These are phyloP conservation scores for Sphaeramia orbicularis DNA, from an alignment of 2,797 vertebrate genomes.

Conservation along the genomic window DNA sequence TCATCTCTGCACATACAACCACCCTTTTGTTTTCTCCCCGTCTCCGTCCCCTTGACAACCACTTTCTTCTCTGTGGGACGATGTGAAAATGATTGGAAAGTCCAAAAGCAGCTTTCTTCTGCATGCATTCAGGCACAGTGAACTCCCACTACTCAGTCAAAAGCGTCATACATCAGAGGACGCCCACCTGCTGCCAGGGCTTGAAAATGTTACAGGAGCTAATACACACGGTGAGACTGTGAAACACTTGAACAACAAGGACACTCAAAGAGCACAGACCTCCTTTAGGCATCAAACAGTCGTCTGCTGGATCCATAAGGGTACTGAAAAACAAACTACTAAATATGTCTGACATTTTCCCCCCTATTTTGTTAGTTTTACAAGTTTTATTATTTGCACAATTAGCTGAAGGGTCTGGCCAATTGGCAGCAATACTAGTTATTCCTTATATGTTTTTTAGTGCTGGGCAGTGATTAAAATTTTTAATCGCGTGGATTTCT, in stretches of 20 bases:
- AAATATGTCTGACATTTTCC: too few relatives aligned
- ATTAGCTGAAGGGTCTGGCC: too few relatives aligned
- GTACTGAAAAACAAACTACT: too few relatives aligned
- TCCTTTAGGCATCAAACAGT: too few relatives aligned
- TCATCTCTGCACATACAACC: conserved; percentile 9
- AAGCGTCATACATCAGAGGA: conserved; percentile 25
- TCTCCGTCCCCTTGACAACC: conserved; percentile 56
- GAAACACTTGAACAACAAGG: background rate
- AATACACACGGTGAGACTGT: conserved; percentile 3
- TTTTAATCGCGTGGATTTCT: too few relatives aligned
- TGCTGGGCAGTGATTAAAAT: too few relatives aligned
- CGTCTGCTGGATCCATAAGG: too few relatives aligned
- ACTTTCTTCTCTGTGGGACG: conserved; percentile 51
- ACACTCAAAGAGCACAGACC: too few relatives aligned
- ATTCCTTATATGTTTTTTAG: too few relatives aligned
- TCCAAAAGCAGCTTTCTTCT: conserved; percentile 30
- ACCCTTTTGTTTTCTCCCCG: conserved; percentile 1
- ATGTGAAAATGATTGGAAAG: conserved; percentile 61
- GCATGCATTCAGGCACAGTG: conserved; percentile 39
- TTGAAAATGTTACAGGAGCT: conserved; percentile 22
- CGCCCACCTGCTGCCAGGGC: conserved; percentile 38
- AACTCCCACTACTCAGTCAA: conserved; percentile 41
- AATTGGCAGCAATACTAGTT: too few relatives aligned
- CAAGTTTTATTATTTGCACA: too few relatives aligned
- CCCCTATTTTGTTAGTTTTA: too few relatives aligned